Conservation (phyloP, 2,113 vertebrate species). For the Chloroceryle aenea region DNA sequence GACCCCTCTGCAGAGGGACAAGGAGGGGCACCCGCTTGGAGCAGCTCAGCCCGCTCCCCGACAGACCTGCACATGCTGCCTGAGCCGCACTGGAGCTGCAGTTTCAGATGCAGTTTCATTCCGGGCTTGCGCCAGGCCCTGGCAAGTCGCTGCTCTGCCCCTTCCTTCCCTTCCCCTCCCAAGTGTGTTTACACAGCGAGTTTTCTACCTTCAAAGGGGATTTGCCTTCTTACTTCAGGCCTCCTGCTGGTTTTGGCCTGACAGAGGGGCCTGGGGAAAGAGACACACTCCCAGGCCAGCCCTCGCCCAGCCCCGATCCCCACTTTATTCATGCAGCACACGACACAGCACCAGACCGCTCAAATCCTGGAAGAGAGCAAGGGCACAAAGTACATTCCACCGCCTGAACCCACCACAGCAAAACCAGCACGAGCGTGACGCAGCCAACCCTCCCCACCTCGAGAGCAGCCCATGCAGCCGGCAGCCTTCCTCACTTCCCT, state of each 20-base stretch:
- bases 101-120: not conserved
- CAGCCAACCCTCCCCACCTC: fast-evolving
- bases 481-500: not conserved
- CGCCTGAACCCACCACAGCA: not conserved
- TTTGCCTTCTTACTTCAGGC: not conserved
- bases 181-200: not conserved
- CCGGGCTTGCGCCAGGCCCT: not conserved
- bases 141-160: not conserved
- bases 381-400: not conserved
- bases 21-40: fast-evolving
- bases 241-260: not conserved
- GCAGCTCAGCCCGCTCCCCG: not conserved
- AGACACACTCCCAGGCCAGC: not conserved
- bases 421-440: fast-evolving
- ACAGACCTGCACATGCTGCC: not conserved
- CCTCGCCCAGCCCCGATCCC: not conserved
- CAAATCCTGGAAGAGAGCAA: not conserved
- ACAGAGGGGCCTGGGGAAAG: not conserved
- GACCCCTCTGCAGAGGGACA: too few relatives aligned
- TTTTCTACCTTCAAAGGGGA: not conserved
- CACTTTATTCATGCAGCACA: not conserved
- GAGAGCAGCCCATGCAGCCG: fast-evolving
- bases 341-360: not conserved
- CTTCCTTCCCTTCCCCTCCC: not conserved
- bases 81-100: not conserved